phyloP scores from a whole-genome alignment of 2,797 vertebrate species.

The Chromobotia macracanthus region DNA sequence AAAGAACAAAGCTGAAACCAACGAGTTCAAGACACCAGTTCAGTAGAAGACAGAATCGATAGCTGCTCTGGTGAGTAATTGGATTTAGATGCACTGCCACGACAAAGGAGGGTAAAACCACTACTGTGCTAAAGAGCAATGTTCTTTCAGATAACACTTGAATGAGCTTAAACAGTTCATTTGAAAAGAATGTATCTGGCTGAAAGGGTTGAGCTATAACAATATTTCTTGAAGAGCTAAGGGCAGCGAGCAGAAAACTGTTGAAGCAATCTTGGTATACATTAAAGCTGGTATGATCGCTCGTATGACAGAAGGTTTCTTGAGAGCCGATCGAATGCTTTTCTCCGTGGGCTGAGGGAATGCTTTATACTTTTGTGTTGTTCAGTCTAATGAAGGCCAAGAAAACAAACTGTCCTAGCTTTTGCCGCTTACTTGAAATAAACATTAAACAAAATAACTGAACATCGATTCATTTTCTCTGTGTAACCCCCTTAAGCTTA shows the following conservation, averaged over 20 bases:
- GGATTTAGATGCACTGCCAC: conserved; percentile 3
- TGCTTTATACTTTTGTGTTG: conserved; percentile 44
- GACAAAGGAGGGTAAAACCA: conserved; percentile 6
- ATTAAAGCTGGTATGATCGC: neutral
- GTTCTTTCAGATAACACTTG: conserved; percentile 22
- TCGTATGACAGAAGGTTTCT: neutral
- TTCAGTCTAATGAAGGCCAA: conserved; percentile 56
- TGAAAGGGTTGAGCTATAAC: conserved; percentile 47
- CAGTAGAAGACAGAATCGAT: conserved; percentile 38
- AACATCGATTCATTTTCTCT: neutral
- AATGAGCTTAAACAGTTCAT: conserved; percentile 23
- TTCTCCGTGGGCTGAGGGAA: conserved; percentile 53
- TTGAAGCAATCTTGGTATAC: neutral
- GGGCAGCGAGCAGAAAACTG: conserved; percentile 20
- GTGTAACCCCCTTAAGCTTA: neutral
- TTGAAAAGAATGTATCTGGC: conserved; percentile 28
- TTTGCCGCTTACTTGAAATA: neutral
- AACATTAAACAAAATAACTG: neutral
- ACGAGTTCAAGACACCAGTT: conserved; percentile 11
- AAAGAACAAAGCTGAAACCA: conserved; percentile 18
- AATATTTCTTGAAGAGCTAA: conserved; percentile 56
- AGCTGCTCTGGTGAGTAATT: conserved; percentile 15
- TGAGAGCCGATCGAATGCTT: conserved; percentile 56
- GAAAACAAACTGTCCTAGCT: conserved; percentile 9
- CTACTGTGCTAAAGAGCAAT: conserved; percentile 13